These are phyloP conservation scores for Synergus japonicus DNA, from an alignment of 2,888 invertebrate species.

Conservation along the genomic window DNA sequence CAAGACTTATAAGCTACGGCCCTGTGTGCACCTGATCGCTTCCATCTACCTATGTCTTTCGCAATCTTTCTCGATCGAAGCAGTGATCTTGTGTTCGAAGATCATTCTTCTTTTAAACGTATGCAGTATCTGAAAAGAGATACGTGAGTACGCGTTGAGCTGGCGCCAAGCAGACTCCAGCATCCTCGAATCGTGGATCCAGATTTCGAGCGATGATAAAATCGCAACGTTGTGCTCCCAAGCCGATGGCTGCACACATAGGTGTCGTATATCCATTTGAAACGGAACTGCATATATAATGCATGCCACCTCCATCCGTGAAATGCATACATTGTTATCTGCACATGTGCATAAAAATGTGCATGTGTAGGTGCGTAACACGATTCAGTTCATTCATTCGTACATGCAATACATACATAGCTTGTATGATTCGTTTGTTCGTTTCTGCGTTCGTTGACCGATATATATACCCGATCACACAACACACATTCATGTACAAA, in stretches of 20 bases:
- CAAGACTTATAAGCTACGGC: background rate
- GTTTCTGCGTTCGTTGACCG: constrained; percentile 34
- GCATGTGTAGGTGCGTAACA: background rate
- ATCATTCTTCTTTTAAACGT: constrained; percentile 45
- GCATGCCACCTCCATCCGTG: background rate
- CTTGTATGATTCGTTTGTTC: background rate
- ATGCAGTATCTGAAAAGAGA: constrained; percentile 54
- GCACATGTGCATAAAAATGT: background rate
- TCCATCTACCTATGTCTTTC: background rate
- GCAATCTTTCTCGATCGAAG: background rate
- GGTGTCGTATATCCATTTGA: background rate
- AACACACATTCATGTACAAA: constrained; percentile 47
- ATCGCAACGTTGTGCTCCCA: constrained; percentile 51
- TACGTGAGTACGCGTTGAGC: constrained; percentile 50
- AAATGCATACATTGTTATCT: background rate
- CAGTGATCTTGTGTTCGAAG: background rate
- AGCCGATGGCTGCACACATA: constrained; percentile 45
- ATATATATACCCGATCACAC: constrained; percentile 49
- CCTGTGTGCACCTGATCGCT: background rate
- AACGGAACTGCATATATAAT: background rate
- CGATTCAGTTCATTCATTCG: background rate
- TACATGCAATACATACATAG: background rate
- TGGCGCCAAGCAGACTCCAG: constrained; percentile 55
- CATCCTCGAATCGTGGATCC: constrained; percentile 51
- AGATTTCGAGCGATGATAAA: constrained; percentile 57